phyloP scores from a whole-genome alignment of 2,797 vertebrate species.

The Ambastaia sidthimunki region DNA sequence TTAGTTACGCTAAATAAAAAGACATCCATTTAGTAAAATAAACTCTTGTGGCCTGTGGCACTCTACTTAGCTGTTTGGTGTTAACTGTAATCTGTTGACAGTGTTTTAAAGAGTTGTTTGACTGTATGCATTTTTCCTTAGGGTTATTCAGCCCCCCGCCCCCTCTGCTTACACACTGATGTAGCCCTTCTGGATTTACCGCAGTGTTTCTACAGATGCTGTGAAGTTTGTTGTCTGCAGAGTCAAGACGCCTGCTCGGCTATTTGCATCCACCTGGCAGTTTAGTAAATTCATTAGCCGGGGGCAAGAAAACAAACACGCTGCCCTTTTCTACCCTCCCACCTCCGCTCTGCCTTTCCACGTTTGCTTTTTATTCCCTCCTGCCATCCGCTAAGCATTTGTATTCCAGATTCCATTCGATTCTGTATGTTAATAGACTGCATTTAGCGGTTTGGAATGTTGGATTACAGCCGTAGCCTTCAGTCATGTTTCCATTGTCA shows the following conservation, averaged over 20 bases:
- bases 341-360: constrained; percentile 16
- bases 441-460: constrained; percentile 33
- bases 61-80: constrained; percentile 41
- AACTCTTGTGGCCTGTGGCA: background rate
- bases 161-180: constrained; percentile 44
- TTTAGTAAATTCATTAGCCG: constrained; percentile 59
- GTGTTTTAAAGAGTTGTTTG: constrained; percentile 43
- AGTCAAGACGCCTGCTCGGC: constrained; percentile 52
- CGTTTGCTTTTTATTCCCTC: constrained; percentile 12
- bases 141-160: constrained; percentile 40
- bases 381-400: constrained; percentile 34
- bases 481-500: constrained; percentile 39
- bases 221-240: constrained; percentile 57
- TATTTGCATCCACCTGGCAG: constrained; percentile 63
- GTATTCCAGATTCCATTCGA: constrained; percentile 29
- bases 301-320: constrained; percentile 57
- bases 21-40: background rate
- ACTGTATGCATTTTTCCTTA: constrained; percentile 33
- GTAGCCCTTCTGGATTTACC: constrained; percentile 58
- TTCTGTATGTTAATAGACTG: constrained; percentile 25
- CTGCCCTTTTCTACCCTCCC: constrained; percentile 38
- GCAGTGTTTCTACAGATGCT: constrained; percentile 57
- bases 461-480: constrained; percentile 39
- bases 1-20: background rate
- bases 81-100: constrained; percentile 50